Percentiles rank a stretch among this genome's conserved stretches.
Conservation (phyloP, 2,113 vertebrate species). For the Charadrius vociferus region DNA sequence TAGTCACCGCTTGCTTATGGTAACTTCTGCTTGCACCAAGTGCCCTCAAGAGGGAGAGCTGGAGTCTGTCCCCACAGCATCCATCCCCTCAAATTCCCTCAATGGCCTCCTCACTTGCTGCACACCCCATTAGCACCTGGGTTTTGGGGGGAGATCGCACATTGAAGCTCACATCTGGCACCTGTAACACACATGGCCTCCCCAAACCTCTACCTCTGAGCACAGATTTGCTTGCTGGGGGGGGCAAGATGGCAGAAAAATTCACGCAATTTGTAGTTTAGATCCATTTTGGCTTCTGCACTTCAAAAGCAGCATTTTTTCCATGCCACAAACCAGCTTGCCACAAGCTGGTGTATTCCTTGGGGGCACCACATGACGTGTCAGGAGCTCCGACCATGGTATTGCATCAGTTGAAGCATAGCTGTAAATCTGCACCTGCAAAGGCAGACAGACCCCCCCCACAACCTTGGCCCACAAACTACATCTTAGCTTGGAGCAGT, state of each 20-base stretch:
- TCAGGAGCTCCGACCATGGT: background rate
- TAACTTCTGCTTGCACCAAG: background rate
- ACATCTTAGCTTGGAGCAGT: background rate
- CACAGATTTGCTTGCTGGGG: background rate
- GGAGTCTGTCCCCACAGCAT: background rate
- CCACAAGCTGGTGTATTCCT: rapidly evolving
- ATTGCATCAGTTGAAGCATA: background rate
- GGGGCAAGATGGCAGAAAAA: background rate
- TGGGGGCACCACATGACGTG: rapidly evolving
- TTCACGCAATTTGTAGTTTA: background rate
- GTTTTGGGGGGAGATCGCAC: background rate
- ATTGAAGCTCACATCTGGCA: background rate
- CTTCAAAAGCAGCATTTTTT: background rate
- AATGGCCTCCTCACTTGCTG: background rate
- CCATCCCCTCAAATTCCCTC: background rate
- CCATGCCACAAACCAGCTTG: rapidly evolving
- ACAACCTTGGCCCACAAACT: background rate
- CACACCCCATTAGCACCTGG: background rate
- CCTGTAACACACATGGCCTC: background rate
- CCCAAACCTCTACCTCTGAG: background rate
- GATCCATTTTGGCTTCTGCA: background rate
- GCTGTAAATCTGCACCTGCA: background rate
- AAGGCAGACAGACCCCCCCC: background rate
- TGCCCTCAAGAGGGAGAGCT: slow-evolving; percentile 58
- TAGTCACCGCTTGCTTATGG: rapidly evolving